Percentiles rank a stretch among this genome's conserved stretches.
phyloP scores from a whole-genome alignment of 2,888 invertebrate genomes.

The Cephus nigrinus region DNA sequence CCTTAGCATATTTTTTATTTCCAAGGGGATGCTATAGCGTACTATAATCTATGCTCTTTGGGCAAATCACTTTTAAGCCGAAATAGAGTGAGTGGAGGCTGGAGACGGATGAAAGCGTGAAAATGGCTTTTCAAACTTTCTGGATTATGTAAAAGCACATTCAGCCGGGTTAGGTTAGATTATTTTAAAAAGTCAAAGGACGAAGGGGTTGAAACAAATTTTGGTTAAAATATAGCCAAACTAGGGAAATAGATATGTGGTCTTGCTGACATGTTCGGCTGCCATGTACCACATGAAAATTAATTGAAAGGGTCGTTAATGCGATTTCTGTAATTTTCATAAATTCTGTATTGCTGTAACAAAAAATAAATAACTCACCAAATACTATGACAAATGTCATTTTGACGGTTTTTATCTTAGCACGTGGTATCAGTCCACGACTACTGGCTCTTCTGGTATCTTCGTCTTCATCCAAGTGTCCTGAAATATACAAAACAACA shows the following conservation, averaged over 20 bases:
- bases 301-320: background rate
- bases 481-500: constrained; percentile 2
- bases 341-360: background rate
- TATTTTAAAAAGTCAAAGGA: background rate
- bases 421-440: constrained; percentile 88
- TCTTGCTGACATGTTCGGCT: background rate
- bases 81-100: background rate
- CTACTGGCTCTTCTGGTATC: constrained; percentile 82
- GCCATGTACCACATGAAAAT: background rate
- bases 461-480: constrained; percentile 20
- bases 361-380: constrained; percentile 70
- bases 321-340: background rate
- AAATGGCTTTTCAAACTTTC: background rate
- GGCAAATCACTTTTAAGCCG: background rate
- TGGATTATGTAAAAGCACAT: background rate
- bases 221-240: background rate
- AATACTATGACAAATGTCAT: constrained; percentile 95
- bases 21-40: background rate
- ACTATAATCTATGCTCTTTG: background rate
- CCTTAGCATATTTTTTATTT: background rate
- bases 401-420: constrained; percentile 93
- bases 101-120: background rate
- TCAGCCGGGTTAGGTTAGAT: background rate
- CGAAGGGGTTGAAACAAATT: background rate
- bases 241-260: too few species aligned